A percentile compares a stretch with the other conserved stretches of the same genome.
Evolutionary conservation across 1,140 invertebrate species (phyloP).

Genomic region (Drosophila bocki): DNA sequence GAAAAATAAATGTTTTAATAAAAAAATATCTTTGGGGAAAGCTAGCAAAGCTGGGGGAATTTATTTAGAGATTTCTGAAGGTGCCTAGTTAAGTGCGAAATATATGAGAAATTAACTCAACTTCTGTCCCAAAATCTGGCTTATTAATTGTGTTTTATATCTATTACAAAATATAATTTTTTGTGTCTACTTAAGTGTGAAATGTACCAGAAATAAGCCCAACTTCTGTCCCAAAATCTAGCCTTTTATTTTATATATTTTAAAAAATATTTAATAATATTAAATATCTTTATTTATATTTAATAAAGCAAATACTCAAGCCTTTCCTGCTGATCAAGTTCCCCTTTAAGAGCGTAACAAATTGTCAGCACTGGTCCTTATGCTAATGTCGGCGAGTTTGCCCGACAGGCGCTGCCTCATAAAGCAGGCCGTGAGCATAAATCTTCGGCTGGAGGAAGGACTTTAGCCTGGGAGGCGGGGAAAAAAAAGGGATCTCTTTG

Average conservation of each 20-base stretch:
- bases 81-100: background rate
- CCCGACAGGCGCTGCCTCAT: conserved; percentile 42
- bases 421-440: conserved; percentile 55
- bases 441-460: conserved; percentile 49
- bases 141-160: background rate
- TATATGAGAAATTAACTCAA: too few species aligned
- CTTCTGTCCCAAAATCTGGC: background rate
- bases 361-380: conserved; percentile 33
- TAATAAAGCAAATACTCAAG: background rate
- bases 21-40: background rate
- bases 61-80: background rate
- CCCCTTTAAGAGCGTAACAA: background rate
- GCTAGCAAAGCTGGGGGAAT: background rate
- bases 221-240: too few species aligned
- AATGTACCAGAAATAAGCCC: too few species aligned
- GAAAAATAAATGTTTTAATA: background rate
- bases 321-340: background rate
- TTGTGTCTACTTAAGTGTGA: too few species aligned
- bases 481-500: conserved; percentile 32
- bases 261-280: too few species aligned
- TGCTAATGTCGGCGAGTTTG: conserved; percentile 63
- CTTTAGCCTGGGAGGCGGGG: background rate
- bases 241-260: too few species aligned
- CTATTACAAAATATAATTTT: background rate
- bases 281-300: background rate